A percentile compares a stretch with the other conserved stretches of the same genome.
phyloP scores from a whole-genome alignment of 1,140 invertebrate genomes.

The Diprion similis region DNA sequence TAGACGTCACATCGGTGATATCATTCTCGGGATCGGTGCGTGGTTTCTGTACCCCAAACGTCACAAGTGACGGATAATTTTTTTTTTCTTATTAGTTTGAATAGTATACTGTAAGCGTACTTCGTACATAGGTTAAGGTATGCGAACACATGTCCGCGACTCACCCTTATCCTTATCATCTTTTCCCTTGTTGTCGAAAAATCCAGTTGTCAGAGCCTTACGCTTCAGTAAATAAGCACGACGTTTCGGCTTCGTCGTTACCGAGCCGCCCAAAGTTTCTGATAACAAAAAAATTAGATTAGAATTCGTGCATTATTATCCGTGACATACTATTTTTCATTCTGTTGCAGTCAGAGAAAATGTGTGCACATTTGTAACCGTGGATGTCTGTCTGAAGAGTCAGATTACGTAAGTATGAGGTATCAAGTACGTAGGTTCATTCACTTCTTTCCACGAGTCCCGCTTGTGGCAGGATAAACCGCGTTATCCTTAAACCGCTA shows the following conservation, averaged over 20 bases:
- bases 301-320: conserved; percentile 11
- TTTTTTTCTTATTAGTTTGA: no score
- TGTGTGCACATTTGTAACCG: no score
- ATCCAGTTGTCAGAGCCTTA: conserved; percentile 83
- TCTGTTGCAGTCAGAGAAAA: no score
- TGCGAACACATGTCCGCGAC: conserved; percentile 19
- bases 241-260: conserved; percentile 73
- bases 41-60: not conserved
- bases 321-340: not conserved
- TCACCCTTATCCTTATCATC: conserved; percentile 75
- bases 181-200: conserved; percentile 78
- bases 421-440: no score
- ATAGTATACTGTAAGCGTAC: no score
- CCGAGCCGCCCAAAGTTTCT: conserved; percentile 58
- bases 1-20: not conserved
- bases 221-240: conserved; percentile 79
- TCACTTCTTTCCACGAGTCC: no score
- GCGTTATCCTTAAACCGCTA: no score
- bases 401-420: no score
- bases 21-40: not conserved
- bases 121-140: no score
- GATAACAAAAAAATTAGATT: conserved; percentile 31
- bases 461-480: no score
- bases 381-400: no score
- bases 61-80: not conserved